phyloP scores from a whole-genome alignment of 2,888 invertebrate genomes.

The Anorthoa munda region DNA sequence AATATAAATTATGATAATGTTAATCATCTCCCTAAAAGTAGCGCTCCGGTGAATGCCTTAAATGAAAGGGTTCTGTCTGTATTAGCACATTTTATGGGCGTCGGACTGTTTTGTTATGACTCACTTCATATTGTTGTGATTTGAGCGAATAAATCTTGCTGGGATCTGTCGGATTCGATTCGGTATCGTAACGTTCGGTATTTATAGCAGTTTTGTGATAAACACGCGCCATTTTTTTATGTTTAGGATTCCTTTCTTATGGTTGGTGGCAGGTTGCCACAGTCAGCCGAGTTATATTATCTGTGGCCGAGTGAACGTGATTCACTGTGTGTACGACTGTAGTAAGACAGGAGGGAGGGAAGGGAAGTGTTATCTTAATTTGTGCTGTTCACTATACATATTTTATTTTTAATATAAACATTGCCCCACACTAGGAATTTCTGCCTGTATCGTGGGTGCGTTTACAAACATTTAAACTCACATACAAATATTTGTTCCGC shows the following conservation, averaged over 20 bases:
- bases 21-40: constrained; percentile 51
- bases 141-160: constrained; percentile 27
- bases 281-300: constrained; percentile 8
- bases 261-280: constrained; percentile 60
- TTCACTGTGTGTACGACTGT: constrained; percentile 22
- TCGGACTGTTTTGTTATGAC: constrained; percentile 30
- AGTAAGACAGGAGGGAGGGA: background rate
- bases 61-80: constrained; percentile 63
- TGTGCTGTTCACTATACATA: background rate
- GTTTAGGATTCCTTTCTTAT: constrained; percentile 51
- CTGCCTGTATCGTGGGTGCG: too few relatives aligned
- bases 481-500: too few relatives aligned
- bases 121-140: constrained; percentile 54
- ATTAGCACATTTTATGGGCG: constrained; percentile 32
- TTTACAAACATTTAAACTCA: too few relatives aligned
- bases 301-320: too few relatives aligned
- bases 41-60: constrained; percentile 50
- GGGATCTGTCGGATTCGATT: constrained; percentile 4
- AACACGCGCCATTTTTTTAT: constrained; percentile 42
- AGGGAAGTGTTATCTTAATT: background rate
- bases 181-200: constrained; percentile 16
- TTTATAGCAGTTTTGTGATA: constrained; percentile 38
- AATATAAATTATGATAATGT: constrained; percentile 49
- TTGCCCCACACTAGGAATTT: too few relatives aligned
- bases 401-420: too few relatives aligned